A percentile compares a stretch with the other conserved stretches of the same genome.
Conservation (phyloP, 2,797 vertebrate species). For the Pteronotus mesoamericanus region DNA sequence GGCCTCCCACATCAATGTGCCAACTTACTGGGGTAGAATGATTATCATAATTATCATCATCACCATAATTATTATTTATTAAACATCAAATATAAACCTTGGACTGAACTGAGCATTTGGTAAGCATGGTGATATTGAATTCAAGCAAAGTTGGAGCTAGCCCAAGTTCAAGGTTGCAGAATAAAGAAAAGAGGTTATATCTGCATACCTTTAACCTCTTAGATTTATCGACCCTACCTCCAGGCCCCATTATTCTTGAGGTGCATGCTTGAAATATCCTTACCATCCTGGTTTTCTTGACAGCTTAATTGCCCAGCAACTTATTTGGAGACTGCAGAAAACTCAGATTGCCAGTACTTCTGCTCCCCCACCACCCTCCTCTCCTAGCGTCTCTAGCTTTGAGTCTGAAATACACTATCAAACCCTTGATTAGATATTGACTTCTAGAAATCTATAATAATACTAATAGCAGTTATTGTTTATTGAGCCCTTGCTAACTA, state of each 20-base stretch:
- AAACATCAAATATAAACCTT: not conserved
- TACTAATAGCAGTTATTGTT: conserved; percentile 40
- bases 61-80: conserved; percentile 47
- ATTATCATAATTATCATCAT: conserved; percentile 34
- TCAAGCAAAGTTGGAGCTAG: not conserved
- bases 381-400: not conserved
- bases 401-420: conserved; percentile 17
- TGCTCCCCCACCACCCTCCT: not conserved
- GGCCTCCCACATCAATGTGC: not conserved
- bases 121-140: conserved; percentile 11
- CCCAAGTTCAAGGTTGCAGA: conserved; percentile 33
- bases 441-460: conserved; percentile 43
- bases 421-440: conserved; percentile 58
- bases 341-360: not conserved
- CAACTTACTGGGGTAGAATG: not conserved
- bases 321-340: conserved; percentile 47
- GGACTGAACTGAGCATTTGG: conserved; percentile 1
- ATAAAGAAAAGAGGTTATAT: not conserved
- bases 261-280: not conserved
- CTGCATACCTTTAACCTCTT: not conserved
- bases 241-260: conserved; percentile 32
- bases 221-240: conserved; percentile 6
- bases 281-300: conserved; percentile 30
- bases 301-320: conserved; percentile 49
- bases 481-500: conserved; percentile 36